phyloP scores from a whole-genome alignment of 2,888 invertebrate species.

The Gortyna flavago region DNA sequence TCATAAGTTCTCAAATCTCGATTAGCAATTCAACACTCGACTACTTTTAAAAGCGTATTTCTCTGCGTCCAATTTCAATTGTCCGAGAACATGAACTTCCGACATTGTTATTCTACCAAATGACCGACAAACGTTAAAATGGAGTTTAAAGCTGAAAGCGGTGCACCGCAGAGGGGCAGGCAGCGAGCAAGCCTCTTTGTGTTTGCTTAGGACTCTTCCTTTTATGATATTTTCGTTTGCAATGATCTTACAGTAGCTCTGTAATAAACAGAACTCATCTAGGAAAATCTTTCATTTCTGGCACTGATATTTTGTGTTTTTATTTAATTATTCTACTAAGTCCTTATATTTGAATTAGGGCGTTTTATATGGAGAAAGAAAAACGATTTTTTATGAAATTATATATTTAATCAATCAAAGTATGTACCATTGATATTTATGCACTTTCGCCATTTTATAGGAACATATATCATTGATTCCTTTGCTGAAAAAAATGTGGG shows the following conservation, averaged over 20 bases:
- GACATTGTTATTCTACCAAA: conserved; percentile 41
- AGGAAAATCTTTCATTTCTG: conserved; percentile 23
- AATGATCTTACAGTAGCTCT: conserved; percentile 30
- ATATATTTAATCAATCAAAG: background rate
- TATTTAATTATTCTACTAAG: background rate
- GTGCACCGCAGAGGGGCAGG: conserved; percentile 55
- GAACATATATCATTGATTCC: background rate
- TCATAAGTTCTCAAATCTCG: background rate
- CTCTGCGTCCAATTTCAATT: conserved; percentile 16
- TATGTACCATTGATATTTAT: background rate
- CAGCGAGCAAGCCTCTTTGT: conserved; percentile 38
- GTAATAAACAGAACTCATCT: conserved; percentile 41
- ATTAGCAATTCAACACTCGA: background rate
- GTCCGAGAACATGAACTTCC: conserved; percentile 18
- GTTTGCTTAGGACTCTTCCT: conserved; percentile 59
- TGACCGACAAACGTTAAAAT: conserved; percentile 43
- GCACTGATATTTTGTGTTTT: conserved; percentile 13
- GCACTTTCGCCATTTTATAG: background rate
- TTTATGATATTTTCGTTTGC: conserved; percentile 60
- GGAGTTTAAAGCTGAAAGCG: conserved; percentile 46
- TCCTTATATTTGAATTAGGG: background rate
- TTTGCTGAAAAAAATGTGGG: too few species aligned
- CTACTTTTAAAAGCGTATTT: conserved; percentile 8
- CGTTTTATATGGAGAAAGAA: background rate
- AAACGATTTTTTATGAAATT: background rate